Conservation (phyloP, 2,888 invertebrate genomes). For the Papilio gigon region DNA sequence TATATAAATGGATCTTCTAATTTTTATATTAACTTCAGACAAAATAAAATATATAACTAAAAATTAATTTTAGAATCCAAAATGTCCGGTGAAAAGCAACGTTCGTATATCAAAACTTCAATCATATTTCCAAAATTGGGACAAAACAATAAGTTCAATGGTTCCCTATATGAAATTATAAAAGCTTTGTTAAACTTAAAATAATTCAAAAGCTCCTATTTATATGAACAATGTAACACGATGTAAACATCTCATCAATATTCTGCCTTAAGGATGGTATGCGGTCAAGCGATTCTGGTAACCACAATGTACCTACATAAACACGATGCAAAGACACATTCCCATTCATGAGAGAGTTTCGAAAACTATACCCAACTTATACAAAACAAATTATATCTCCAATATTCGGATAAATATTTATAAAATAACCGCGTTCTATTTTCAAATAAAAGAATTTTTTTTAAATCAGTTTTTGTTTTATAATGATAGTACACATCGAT, state of each 20-base stretch:
- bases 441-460: neutral
- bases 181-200: neutral
- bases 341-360: conserved; percentile 12
- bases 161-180: no score
- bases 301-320: conserved; percentile 5
- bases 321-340: conserved; percentile 7
- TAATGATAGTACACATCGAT: no score
- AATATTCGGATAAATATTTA: neutral
- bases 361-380: conserved; percentile 2
- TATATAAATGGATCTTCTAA: no score
- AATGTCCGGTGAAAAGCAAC: no score
- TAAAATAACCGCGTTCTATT: no score
- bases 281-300: conserved; percentile 26
- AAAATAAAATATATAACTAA: no score
- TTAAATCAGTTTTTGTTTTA: no score
- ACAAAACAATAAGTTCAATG: no score
- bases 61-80: no score
- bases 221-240: neutral
- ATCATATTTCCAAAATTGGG: no score
- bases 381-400: conserved; percentile 1
- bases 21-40: no score
- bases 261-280: conserved; percentile 14
- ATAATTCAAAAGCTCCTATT: neutral
- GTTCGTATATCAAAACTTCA: no score
- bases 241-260: conserved; percentile 27